Conservation (phyloP, 2,797 vertebrate genomes). For the Arctocebus calabarensis region DNA sequence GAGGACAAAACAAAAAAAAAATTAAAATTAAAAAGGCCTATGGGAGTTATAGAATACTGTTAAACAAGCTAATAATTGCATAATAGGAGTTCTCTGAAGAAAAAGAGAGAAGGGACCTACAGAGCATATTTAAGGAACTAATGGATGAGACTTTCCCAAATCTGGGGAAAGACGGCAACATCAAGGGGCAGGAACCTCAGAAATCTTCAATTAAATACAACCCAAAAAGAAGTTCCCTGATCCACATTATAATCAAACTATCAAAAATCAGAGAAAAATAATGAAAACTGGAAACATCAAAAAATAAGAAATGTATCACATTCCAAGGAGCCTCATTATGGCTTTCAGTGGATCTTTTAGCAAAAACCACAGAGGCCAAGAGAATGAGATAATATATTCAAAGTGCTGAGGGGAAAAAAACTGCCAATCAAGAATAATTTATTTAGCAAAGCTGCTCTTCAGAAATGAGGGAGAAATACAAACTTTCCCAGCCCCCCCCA, state of each 20-base stretch:
- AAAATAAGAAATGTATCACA: background rate
- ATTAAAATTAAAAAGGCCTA: background rate
- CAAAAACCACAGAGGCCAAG: background rate
- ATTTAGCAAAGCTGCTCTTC: background rate
- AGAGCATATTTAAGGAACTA: background rate
- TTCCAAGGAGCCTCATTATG: background rate
- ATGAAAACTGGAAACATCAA: background rate
- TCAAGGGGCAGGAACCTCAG: background rate
- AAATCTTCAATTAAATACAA: background rate
- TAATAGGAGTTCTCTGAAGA: background rate
- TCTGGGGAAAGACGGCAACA: background rate
- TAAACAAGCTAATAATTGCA: background rate
- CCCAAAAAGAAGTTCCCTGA: background rate
- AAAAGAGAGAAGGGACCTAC: background rate
- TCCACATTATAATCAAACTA: background rate
- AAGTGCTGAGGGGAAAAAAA: background rate
- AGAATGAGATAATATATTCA: background rate
- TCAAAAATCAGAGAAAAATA: background rate
- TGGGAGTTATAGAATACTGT: background rate
- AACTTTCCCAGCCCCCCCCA: background rate
- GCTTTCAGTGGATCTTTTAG: background rate
- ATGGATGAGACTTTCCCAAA: background rate
- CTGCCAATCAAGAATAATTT: background rate
- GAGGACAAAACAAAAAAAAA: background rate
- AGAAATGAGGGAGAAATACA: background rate